Evolutionary conservation across 2,888 invertebrate species (phyloP).

Genomic region (Mythimna loreyi): DNA sequence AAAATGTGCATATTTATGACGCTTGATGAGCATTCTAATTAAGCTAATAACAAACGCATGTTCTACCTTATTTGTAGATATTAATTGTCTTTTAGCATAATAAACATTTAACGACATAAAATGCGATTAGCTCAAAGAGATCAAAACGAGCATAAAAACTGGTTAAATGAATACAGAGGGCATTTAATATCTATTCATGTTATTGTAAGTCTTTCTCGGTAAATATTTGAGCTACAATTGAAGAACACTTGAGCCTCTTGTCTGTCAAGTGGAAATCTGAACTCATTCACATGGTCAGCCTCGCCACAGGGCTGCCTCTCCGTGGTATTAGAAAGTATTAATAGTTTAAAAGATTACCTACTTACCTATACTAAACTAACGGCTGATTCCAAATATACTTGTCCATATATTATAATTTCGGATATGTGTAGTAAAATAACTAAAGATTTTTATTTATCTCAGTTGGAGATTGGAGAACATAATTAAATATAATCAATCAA

Average conservation of each 20-base stretch:
- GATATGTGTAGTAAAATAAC: not conserved
- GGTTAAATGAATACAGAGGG: conserved; percentile 28
- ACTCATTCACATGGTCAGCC: conserved; percentile 70
- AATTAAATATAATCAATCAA: not conserved
- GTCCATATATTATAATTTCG: not conserved
- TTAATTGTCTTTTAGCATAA: conserved; percentile 17
- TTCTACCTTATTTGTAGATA: conserved; percentile 6
- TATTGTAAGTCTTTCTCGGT: conserved; percentile 66
- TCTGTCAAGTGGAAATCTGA: conserved; percentile 67
- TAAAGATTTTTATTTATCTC: not conserved
- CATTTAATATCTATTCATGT: conserved; percentile 60
- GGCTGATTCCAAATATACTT: not conserved
- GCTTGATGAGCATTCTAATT: conserved; percentile 2
- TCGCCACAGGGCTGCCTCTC: conserved; percentile 34
- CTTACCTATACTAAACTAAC: conserved; percentile 3
- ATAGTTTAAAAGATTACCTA: not conserved
- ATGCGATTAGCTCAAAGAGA: conserved; percentile 31
- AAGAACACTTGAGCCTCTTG: conserved; percentile 66
- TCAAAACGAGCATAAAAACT: conserved; percentile 21
- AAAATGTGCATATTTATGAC: conserved; percentile 10
- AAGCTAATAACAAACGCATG: conserved; percentile 7
- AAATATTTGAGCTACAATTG: conserved; percentile 68
- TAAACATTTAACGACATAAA: conserved; percentile 18
- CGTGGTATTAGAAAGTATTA: conserved; percentile 15
- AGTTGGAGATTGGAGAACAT: not conserved